A percentile compares a stretch with the other conserved stretches of the same genome.
phyloP scores from a whole-genome alignment of 2,113 vertebrate species.

The Pogonocichla stellata region DNA sequence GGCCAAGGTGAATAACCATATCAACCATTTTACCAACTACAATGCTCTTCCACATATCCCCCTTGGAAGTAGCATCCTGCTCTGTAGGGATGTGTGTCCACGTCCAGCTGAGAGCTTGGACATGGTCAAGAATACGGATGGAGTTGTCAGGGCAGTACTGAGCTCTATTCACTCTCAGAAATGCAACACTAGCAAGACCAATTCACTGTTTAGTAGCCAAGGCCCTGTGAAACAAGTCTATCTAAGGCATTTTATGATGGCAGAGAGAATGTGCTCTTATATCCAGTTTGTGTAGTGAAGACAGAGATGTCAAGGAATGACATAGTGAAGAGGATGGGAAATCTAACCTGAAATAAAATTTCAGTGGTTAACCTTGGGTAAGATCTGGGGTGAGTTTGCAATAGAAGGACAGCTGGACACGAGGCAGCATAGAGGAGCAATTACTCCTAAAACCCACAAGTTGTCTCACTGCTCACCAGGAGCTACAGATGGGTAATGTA shows the following conservation, averaged over 20 bases:
- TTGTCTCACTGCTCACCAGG: background rate
- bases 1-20: background rate
- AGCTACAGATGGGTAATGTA: background rate
- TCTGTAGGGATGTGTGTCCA: fast-evolving
- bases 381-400: background rate
- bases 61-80: background rate
- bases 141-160: background rate
- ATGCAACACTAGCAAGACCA: background rate
- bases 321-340: background rate
- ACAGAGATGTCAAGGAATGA: background rate
- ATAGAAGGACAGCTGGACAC: background rate
- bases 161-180: background rate
- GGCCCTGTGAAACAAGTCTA: background rate
- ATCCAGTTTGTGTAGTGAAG: background rate
- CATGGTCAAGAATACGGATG: background rate
- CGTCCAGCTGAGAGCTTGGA: fast-evolving
- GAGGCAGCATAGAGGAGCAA: background rate
- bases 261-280: background rate
- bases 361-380: background rate
- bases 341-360: background rate
- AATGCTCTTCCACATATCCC: background rate
- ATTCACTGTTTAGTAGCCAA: background rate
- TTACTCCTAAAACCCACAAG: background rate
- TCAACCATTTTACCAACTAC: background rate
- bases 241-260: background rate